Percentiles rank a stretch among this genome's conserved stretches.
Evolutionary conservation across 2,797 vertebrate genomes (phyloP).

Genomic region (Hafferia zeledoni): DNA sequence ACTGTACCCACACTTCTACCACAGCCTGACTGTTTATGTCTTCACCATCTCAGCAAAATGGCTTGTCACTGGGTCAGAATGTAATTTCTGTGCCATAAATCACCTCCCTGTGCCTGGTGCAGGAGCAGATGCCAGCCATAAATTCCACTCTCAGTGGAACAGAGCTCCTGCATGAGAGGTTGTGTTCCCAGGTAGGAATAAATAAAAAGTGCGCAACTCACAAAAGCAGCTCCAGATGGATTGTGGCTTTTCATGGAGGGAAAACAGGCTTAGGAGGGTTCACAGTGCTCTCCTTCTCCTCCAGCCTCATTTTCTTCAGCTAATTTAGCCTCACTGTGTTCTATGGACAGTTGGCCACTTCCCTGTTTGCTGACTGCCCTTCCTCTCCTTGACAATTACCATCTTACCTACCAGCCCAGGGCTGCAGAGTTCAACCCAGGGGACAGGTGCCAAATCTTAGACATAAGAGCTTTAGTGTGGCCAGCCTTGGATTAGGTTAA

Average conservation of each 20-base stretch:
- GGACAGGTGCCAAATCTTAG: neutral
- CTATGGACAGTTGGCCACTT: neutral
- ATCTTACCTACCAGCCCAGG: neutral
- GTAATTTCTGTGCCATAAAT: constrained; percentile 23
- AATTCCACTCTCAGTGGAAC: neutral
- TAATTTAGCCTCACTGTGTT: neutral
- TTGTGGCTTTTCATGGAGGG: neutral
- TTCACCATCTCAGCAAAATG: neutral
- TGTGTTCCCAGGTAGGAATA: constrained; percentile 15
- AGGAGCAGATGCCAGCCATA: constrained; percentile 41
- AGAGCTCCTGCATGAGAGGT: constrained; percentile 8
- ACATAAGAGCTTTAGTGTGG: neutral
- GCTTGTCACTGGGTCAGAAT: constrained; percentile 16
- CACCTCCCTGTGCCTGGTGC: neutral
- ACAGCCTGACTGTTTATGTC: neutral
- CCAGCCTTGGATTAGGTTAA: neutral
- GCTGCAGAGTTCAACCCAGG: neutral
- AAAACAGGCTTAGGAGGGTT: neutral
- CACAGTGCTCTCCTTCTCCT: neutral
- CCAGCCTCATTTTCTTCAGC: neutral
- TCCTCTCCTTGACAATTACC: neutral
- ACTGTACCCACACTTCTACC: neutral
- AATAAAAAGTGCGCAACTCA: neutral
- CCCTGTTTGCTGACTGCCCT: neutral
- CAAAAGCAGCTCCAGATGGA: neutral